phyloP scores from a whole-genome alignment of 2,797 vertebrate genomes.

The Myiotriccus ornatus region DNA sequence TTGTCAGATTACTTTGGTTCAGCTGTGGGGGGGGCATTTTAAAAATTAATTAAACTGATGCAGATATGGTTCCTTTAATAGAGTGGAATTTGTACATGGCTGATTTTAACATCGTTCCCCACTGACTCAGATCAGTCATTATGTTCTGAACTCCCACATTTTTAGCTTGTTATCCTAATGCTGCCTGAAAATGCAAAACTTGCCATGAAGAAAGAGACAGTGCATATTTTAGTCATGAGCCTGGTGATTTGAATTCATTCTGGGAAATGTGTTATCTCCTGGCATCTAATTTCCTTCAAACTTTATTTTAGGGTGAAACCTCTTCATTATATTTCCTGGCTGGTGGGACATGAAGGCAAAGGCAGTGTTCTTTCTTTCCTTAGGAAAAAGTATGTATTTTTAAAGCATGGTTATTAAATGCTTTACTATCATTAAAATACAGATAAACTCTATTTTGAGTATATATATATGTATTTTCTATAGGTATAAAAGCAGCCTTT shows the following conservation, averaged over 20 bases:
- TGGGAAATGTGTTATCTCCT: not conserved
- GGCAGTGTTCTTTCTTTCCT: constrained; percentile 93
- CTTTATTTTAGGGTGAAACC: constrained; percentile 87
- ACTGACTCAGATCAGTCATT: constrained; percentile 6
- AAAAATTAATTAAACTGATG: not conserved
- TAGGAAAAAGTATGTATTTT: constrained; percentile 86
- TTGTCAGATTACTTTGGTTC: not conserved
- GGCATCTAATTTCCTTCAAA: not conserved
- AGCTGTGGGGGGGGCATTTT: not conserved
- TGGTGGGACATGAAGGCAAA: constrained; percentile 93
- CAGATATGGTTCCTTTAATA: not conserved
- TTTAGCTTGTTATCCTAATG: not conserved
- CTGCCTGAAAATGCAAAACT: constrained; percentile 2
- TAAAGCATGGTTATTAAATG: not conserved
- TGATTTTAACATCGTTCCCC: not conserved
- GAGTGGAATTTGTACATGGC: not conserved
- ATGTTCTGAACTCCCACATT: not conserved
- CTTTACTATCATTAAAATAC: not conserved
- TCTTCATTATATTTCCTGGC: constrained; percentile 94
- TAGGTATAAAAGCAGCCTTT: not conserved
- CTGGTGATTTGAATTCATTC: not conserved
- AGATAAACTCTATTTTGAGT: not conserved
- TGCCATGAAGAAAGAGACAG: not conserved
- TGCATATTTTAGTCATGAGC: not conserved
- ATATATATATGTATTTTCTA: not conserved